Evolutionary conservation across 2,888 invertebrate genomes (phyloP), one percentile per base, ranked within the genome.

Genomic region (Hyposoter didymator): DNA sequence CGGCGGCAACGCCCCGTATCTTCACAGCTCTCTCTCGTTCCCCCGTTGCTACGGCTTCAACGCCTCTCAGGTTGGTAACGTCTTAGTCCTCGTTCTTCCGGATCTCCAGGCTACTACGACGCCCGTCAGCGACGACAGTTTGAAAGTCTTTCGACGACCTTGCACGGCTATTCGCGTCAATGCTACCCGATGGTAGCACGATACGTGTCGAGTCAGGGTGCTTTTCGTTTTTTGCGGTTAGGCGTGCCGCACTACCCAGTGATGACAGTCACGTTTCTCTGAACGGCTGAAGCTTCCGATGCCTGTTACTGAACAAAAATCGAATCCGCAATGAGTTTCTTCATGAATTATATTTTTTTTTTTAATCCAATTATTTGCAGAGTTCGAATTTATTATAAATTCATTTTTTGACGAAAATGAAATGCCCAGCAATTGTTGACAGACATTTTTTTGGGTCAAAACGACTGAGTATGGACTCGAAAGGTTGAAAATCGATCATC

Each of bases 241-340:
- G 90, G 90, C 90, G 86, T 90, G 92, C 92, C 92, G 92, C 93
- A 88, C 91, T 91, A 91, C 90, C 91, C 92, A 89, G 90, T 91
- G 90, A 93, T 91, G 92, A 94, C 96, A 97, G 97, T 98, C 98
- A 98, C 98, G 98, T 98, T 97, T 98, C 98, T 96, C 98, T 97
- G 96, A 98, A 97, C 94, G 98, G 98, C 95, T 98, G 97, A 95
- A 98, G 96, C 96, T 98, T 98, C 96, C 98, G 97, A 96, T 98
- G 98, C 96, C 98, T 98, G 96, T 98, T 98, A 96, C 98, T 93
- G 88, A 10, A 59, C 14, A 59, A 28, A 85, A 84, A 75, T 3
- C 0, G 10, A 39, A 7, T 22, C 12, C 59, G 45, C 28, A 0
- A n/a, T 32, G 32, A 75, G 28, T 22, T 14, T 39, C 39, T 5